Evolutionary conservation across 2,888 invertebrate species (phyloP).

Genomic region (Torymus texanus): DNA sequence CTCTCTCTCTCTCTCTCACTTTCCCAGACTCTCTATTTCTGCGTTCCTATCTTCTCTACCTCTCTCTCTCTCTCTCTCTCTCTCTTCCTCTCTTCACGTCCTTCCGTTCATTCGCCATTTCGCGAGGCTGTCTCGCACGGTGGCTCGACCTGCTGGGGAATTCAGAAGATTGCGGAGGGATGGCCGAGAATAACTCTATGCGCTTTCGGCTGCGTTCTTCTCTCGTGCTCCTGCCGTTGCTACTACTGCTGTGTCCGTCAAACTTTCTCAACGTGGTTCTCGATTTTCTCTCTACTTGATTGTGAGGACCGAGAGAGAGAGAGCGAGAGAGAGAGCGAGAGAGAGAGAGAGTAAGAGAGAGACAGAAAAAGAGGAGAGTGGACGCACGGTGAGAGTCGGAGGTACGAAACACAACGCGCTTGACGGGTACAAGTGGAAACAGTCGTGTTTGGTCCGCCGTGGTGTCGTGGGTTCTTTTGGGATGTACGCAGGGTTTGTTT

Average conservation of each 20-base stretch:
- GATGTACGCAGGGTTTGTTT: too few species aligned
- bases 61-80: not conserved
- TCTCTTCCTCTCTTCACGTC: not conserved
- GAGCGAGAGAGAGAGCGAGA: too few species aligned
- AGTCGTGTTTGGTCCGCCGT: too few species aligned
- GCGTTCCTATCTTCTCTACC: not conserved
- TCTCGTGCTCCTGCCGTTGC: too few species aligned
- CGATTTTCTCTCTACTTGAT: not conserved
- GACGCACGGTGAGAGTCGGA: too few species aligned
- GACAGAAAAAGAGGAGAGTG: too few species aligned
- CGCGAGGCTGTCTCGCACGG: constrained; percentile 43
- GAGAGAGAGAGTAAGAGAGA: too few species aligned
- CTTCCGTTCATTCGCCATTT: constrained; percentile 30
- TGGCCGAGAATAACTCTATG: constrained; percentile 39
- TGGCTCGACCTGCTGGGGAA: constrained; percentile 70
- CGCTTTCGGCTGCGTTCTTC: constrained; percentile 28
- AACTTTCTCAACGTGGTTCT: not conserved
- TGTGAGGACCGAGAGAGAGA: too few species aligned
- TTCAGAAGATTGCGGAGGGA: constrained; percentile 57
- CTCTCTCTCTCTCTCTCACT: not conserved
- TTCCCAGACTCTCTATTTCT: not conserved
- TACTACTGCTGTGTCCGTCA: too few species aligned
- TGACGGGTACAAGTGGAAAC: not conserved
- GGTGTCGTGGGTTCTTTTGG: too few species aligned
- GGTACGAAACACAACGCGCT: not conserved